Evolutionary conservation across 1,140 invertebrate genomes (phyloP).

Genomic region (Ladona fulva): DNA sequence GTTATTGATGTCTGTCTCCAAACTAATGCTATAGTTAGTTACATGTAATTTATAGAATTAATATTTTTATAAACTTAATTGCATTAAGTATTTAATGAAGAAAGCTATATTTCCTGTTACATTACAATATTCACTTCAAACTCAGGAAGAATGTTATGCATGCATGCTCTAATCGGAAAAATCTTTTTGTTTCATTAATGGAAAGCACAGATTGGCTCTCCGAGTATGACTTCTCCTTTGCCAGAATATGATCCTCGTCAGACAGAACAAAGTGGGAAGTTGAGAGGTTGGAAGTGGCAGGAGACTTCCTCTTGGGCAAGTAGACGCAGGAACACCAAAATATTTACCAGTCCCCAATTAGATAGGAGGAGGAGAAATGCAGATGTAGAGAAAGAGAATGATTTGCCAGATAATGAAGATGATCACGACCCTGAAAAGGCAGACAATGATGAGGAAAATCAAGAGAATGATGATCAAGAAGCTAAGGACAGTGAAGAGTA

Average conservation of each 20-base stretch:
- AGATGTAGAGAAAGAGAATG: constrained; percentile 25
- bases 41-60: no score
- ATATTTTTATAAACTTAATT: no score
- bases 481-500: constrained; percentile 24
- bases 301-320: background rate
- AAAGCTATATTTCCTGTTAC: no score
- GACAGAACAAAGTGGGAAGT: background rate
- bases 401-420: no score
- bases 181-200: background rate
- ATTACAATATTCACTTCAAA: no score
- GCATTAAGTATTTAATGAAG: no score
- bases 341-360: constrained; percentile 18
- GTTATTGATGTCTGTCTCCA: no score
- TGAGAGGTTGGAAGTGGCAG: background rate
- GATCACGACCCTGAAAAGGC: no score
- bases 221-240: constrained; percentile 48
- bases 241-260: constrained; percentile 45
- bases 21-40: no score
- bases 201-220: constrained; percentile 31
- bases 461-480: constrained; percentile 24
- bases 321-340: background rate
- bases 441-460: constrained; percentile 26
- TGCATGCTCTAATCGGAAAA: no score
- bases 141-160: no score
- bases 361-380: constrained; percentile 4